A percentile compares a stretch with the other conserved stretches of the same genome.
phyloP scores from a whole-genome alignment of 2,888 invertebrate genomes.

The Ochropacha duplaris region DNA sequence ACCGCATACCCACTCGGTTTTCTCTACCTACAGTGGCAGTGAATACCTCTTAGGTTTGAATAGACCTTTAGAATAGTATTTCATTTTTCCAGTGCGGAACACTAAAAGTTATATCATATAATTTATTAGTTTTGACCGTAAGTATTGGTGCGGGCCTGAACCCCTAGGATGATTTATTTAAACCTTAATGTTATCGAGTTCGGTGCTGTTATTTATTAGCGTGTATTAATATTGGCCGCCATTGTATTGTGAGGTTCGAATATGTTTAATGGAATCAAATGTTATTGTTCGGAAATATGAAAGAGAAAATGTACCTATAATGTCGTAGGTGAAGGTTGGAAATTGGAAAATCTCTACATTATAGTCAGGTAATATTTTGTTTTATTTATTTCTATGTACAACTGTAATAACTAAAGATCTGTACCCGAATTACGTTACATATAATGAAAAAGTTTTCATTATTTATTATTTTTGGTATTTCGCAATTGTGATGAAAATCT shows the following conservation, averaged over 20 bases:
- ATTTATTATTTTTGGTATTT: no score
- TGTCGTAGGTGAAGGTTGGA: no score
- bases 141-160: background rate
- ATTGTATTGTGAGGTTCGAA: background rate
- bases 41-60: no score
- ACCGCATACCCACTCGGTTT: no score
- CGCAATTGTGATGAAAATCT: no score
- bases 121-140: background rate
- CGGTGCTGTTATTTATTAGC: background rate
- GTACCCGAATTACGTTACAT: no score
- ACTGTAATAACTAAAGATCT: no score
- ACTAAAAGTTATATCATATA: background rate
- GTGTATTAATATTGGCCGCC: background rate
- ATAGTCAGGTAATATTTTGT: background rate
- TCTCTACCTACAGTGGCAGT: no score
- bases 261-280: background rate
- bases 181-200: background rate
- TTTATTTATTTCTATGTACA: no score
- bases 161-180: background rate
- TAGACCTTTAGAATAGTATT: background rate
- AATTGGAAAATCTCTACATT: background rate
- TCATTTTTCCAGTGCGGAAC: background rate
- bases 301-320: background rate
- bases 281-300: background rate
- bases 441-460: no score